Evolutionary conservation across 2,113 vertebrate species (phyloP), one percentile per base, ranked within the genome.

Genomic region (Siniperca knerii): DNA sequence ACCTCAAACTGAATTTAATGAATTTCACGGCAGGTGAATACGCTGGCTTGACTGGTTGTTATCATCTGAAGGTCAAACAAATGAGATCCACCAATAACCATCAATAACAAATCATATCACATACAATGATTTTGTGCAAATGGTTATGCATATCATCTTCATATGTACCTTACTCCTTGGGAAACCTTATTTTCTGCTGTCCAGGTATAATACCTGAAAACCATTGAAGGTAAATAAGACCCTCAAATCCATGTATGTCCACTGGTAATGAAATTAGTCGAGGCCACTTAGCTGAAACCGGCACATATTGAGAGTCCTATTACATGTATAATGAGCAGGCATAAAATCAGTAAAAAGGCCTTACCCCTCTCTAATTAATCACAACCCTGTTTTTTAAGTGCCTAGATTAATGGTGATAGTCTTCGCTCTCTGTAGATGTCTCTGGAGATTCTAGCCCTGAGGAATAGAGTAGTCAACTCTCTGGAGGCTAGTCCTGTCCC

Each of bases 391-490:
- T 79, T 87, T 29, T 74, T 83, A 82, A 84, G 74, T 57, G 72
- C 33, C 50, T 25, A 25, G 83, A 82, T 87, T 77, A 88, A 84
- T 87, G 54, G 69, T 12, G 9, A 55, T 64, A 46, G 71, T 86
- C 68, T 77, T 60, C 42, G 15, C 84, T 67, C 44, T 84, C 68
- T 70, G 42, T 25, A 55, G 62, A 77, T 50, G 75, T 93, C 83
- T 88, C 89, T 12, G n/a, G 90, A 90, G 88, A 89, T 29, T 82
- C 67, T 70, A 83, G 62, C 89, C 86, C 82, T 42, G 84, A 87
- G 90, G 87, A 91, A 86, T 75, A 76, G 84, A 85, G 77, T 84
- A 84, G 79, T 87, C 78, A 82, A 89, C 77, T 89, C 93, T 92
- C 92, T 77, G 77, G 90, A 90, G 91, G 90, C 87, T 77, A 89